A percentile compares a stretch with the other conserved stretches of the same genome.
Conservation (phyloP, 2,113 vertebrate species). For the Gadus macrocephalus region DNA sequence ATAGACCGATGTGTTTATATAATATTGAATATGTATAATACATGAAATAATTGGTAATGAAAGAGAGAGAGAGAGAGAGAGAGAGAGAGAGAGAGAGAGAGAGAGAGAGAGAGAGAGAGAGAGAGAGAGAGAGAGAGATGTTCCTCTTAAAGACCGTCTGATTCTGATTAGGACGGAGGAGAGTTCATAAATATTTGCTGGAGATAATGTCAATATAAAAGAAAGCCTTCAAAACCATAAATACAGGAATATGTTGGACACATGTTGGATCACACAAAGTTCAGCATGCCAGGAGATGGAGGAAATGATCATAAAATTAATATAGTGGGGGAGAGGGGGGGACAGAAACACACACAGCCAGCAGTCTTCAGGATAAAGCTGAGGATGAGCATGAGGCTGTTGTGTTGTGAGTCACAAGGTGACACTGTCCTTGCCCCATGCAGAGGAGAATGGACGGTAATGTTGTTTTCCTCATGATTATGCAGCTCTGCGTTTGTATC, state of each 20-base stretch:
- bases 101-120: neutral
- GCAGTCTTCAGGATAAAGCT: too few species aligned
- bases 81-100: neutral
- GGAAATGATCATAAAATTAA: slow-evolving; percentile 5
- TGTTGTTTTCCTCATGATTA: too few species aligned
- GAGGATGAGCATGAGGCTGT: too few species aligned
- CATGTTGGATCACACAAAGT: slow-evolving; percentile 2
- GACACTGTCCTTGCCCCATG: too few species aligned
- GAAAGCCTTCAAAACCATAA: neutral
- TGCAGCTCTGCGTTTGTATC: too few species aligned
- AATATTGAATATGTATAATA: too few species aligned
- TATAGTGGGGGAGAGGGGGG: neutral
- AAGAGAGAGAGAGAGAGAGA: neutral
- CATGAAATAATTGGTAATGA: too few species aligned
- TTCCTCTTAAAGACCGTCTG: slow-evolving; percentile 10
- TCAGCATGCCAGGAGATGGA: slow-evolving; percentile 4
- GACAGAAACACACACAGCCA: too few species aligned
- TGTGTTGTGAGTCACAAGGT: too few species aligned
- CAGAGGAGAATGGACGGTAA: too few species aligned
- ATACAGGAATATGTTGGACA: slow-evolving; percentile 13
- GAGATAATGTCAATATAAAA: neutral
- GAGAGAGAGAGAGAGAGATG: slow-evolving; percentile 20
- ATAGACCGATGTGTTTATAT: too few species aligned
- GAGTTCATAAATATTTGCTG: slow-evolving; percentile 22
- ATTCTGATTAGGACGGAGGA: slow-evolving; percentile 13